Conservation (phyloP, 1,140 invertebrate genomes). For the Drosophila punjabiensis region DNA sequence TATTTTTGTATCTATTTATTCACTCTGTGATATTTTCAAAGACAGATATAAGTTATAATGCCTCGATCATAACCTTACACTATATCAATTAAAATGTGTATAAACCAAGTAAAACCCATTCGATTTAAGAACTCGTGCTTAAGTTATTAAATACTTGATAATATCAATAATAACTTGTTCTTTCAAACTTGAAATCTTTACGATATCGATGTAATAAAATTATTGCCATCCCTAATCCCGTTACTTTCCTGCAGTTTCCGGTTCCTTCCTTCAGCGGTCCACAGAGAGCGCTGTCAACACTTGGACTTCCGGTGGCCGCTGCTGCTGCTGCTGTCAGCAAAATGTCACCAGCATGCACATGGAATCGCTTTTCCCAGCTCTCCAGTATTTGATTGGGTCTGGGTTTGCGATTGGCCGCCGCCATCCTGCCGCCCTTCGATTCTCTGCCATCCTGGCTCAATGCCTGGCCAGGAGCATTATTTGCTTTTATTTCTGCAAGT, state of each 20-base stretch:
- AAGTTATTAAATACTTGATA: neutral
- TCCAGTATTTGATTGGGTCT: slow-evolving; percentile 52
- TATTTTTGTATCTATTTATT: too few species aligned
- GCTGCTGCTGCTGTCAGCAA: slow-evolving; percentile 70
- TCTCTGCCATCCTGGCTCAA: slow-evolving; percentile 31
- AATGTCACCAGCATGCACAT: slow-evolving; percentile 80
- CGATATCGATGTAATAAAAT: neutral
- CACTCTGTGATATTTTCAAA: too few species aligned
- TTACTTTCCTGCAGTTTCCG: slow-evolving; percentile 16
- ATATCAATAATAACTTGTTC: too few species aligned
- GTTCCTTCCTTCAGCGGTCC: slow-evolving; percentile 51
- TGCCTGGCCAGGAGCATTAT: slow-evolving; percentile 64
- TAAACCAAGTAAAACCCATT: too few species aligned
- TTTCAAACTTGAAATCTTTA: neutral
- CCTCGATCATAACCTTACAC: too few species aligned
- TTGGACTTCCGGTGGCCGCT: slow-evolving; percentile 66
- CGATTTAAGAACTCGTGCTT: neutral
- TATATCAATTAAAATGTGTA: too few species aligned
- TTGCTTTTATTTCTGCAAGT: slow-evolving; percentile 81
- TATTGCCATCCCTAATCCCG: slow-evolving; percentile 14
- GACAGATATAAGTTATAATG: too few species aligned
- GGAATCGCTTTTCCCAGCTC: slow-evolving; percentile 53
- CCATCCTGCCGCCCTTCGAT: slow-evolving; percentile 26
- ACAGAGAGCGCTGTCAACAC: slow-evolving; percentile 78
- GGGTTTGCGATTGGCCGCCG: slow-evolving; percentile 40